phyloP scores from a whole-genome alignment of 2,113 vertebrate genomes.

The Callipepla californica region DNA sequence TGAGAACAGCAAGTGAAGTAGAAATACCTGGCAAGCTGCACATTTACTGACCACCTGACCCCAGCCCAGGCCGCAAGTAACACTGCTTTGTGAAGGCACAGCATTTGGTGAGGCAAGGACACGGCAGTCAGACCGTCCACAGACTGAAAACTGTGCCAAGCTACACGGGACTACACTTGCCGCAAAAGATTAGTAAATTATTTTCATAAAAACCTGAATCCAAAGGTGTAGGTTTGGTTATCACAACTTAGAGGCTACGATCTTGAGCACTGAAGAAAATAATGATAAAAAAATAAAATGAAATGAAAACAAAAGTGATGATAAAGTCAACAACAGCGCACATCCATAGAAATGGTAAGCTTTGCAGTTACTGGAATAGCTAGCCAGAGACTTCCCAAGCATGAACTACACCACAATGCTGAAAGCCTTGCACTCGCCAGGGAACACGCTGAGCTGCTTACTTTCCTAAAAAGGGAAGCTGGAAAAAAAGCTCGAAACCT shows the following conservation, averaged over 20 bases:
- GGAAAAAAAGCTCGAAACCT: slow-evolving; percentile 22
- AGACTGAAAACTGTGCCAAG: neutral
- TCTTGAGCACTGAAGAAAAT: neutral
- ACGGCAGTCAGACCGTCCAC: neutral
- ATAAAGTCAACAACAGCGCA: neutral
- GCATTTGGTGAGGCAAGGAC: neutral
- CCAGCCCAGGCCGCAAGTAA: neutral
- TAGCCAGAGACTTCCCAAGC: slow-evolving; percentile 16
- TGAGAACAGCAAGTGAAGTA: neutral
- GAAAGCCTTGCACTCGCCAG: slow-evolving; percentile 30
- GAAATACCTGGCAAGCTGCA: neutral
- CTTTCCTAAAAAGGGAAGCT: slow-evolving; percentile 53
- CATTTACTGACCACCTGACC: neutral
- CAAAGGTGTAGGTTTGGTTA: neutral
- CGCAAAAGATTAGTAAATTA: neutral
- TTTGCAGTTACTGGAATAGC: slow-evolving; percentile 7
- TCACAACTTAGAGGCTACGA: neutral
- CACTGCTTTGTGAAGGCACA: neutral
- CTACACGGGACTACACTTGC: neutral
- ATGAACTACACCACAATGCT: neutral
- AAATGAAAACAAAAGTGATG: neutral
- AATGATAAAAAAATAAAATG: neutral
- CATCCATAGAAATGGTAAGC: neutral
- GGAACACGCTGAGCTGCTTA: slow-evolving; percentile 6
- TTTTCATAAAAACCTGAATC: neutral